phyloP scores from a whole-genome alignment of 2,888 invertebrate species.

The Strigamia crassipes region DNA sequence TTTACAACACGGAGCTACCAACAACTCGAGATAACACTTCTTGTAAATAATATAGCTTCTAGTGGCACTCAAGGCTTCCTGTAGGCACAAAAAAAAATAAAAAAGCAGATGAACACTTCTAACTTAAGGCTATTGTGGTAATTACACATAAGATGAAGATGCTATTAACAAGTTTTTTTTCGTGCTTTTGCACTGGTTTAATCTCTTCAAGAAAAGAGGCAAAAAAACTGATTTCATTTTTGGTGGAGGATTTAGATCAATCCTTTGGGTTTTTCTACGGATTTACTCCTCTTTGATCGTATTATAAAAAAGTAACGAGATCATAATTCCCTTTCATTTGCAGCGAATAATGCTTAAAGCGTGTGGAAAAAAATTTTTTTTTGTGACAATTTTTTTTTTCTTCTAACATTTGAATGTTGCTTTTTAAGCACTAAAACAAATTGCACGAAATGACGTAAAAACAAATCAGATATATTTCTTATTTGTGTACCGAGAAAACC shows the following conservation, averaged over 20 bases:
- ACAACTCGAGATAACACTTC: conserved; percentile 29
- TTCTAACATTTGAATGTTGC: no score
- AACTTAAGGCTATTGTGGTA: conserved; percentile 15
- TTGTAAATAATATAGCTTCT: conserved; percentile 17
- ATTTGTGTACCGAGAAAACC: neutral
- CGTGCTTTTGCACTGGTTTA: conserved; percentile 9
- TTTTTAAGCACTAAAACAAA: neutral
- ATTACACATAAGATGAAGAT: conserved; percentile 15
- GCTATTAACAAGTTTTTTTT: conserved; percentile 17
- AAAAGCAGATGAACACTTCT: neutral
- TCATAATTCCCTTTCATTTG: conserved; percentile 13
- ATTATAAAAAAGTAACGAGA: conserved; percentile 5
- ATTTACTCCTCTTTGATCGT: conserved; percentile 33
- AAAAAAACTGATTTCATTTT: conserved; percentile 15
- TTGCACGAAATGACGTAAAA: neutral
- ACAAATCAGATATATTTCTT: neutral
- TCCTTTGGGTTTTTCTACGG: conserved; percentile 6
- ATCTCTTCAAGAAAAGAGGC: neutral
- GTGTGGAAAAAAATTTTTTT: neutral
- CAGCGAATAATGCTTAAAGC: neutral
- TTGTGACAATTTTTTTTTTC: neutral
- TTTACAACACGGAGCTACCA: neutral
- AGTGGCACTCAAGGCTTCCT: neutral
- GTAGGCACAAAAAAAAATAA: neutral
- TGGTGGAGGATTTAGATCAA: neutral